Evolutionary conservation across 2,888 invertebrate genomes (phyloP).

Genomic region (Rotaria sp.): DNA sequence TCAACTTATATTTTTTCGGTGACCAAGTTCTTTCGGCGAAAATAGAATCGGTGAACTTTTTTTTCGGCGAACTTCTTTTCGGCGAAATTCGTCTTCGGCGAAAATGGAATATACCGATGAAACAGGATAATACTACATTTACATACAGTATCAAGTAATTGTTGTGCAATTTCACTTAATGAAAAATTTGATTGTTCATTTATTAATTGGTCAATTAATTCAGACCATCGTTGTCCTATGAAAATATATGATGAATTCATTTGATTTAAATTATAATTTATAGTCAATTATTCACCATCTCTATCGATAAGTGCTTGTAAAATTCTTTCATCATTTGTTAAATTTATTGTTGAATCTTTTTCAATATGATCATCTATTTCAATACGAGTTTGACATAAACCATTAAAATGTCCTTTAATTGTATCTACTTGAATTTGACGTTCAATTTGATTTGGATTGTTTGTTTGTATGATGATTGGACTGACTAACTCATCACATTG

Average conservation of each 20-base stretch:
- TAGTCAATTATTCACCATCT: neutral
- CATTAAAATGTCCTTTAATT: neutral
- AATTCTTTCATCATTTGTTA: neutral
- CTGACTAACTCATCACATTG: neutral
- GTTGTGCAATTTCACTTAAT: neutral
- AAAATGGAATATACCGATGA: too few relatives aligned
- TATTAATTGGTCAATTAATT: neutral
- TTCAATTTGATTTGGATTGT: neutral
- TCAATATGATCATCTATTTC: neutral
- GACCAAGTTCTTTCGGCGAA: too few relatives aligned
- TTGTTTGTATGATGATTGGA: neutral
- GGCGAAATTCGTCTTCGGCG: too few relatives aligned
- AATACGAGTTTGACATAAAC: neutral
- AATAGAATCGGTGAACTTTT: too few relatives aligned
- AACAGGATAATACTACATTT: too few relatives aligned
- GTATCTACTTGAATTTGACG: constrained; percentile 11
- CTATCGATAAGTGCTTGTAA: neutral
- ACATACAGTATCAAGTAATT: neutral
- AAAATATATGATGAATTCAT: too few relatives aligned
- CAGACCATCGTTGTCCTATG: neutral
- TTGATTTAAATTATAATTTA: neutral
- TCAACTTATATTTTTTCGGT: too few relatives aligned
- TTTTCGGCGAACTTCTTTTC: too few relatives aligned
- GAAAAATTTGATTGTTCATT: neutral
- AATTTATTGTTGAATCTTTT: neutral